Percentiles rank a stretch among this genome's conserved stretches.
Evolutionary conservation across 1,140 invertebrate genomes (phyloP).

Genomic region (Drosophila kohkoa): DNA sequence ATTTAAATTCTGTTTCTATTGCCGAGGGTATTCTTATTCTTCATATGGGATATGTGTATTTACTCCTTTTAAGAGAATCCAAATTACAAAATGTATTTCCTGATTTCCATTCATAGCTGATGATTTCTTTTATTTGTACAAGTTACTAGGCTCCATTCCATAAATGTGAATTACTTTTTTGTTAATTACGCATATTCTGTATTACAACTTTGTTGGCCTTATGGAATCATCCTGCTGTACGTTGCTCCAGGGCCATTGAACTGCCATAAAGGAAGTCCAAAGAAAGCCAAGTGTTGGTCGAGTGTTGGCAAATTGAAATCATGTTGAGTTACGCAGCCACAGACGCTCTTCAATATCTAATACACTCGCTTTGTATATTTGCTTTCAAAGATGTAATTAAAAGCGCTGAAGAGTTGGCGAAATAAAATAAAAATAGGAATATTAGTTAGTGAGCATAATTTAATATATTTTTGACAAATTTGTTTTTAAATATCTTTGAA

Average conservation of each 20-base stretch:
- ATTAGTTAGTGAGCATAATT: no score
- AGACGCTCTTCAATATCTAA: conserved; percentile 37
- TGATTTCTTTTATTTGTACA: no score
- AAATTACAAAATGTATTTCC: conserved; percentile 4
- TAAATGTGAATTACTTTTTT: no score
- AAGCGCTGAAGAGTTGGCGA: no score
- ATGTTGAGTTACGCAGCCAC: conserved; percentile 52
- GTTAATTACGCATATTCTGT: background rate
- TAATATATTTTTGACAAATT: no score
- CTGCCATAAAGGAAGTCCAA: conserved; percentile 38
- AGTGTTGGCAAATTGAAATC: conserved; percentile 54
- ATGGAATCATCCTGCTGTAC: conserved; percentile 23
- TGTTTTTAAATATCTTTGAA: no score
- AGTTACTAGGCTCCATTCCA: no score
- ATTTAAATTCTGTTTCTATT: conserved; percentile 18
- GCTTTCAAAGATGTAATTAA: background rate
- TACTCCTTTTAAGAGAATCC: background rate
- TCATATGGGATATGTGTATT: background rate
- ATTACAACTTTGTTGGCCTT: background rate
- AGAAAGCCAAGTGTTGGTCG: conserved; percentile 29
- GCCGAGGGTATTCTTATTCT: background rate
- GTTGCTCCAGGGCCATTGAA: conserved; percentile 18
- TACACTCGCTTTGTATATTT: background rate
- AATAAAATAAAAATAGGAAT: no score
- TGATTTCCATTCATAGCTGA: background rate